Base-by-base conservation (phyloP, 2,888 invertebrate species). In the Rhingia rostrata region DNA sequence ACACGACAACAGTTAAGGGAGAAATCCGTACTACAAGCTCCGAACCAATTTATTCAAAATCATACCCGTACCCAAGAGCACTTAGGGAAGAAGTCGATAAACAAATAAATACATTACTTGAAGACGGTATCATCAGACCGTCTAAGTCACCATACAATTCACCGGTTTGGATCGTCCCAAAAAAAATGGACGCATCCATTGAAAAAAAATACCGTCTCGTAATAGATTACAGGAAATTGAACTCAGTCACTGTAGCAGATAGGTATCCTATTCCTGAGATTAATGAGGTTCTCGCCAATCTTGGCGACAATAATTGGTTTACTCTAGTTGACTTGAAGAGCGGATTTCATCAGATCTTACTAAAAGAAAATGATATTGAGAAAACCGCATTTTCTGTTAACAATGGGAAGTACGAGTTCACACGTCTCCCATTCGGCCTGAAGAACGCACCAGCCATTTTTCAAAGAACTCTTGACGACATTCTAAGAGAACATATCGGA, bases 181-280 rank as follows among this genome's bases (percentile, higher is more conserved):
- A 22, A 22, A 22, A 22, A 22, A 22, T 22, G 22, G 22, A 22
- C 37, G 37, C 70, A 6, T 63, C 61, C 2, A 54, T 63, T 22
- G 43, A 41, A n/a, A 33, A 81, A 64, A 33, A 73, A 9, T 77
- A 47, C 37, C 37, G 75, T 2, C 10, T 79, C 32, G 82, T 86
- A 0, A 79, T 86, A 6, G 75, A 86, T 6, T 83, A 61, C 51
- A 10, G 61, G 4, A 78, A 70, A 58, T 7, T 86, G 3, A 86
- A 84, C 9, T 32, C 41, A 7, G 51, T 60, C 6, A 22, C 22
- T 22, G 22, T 22, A 22, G 22, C 22, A 22, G 22, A 22, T 22
- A 22, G 22, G 22, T 22, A 22, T 22, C 22, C 22, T 22, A 22
- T 22, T 22, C 22, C 22, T 22, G 22, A 22, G 22, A 22, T 22